Base-by-base conservation (phyloP, 2,113 vertebrate genomes). In the Nettapus auritus region DNA sequence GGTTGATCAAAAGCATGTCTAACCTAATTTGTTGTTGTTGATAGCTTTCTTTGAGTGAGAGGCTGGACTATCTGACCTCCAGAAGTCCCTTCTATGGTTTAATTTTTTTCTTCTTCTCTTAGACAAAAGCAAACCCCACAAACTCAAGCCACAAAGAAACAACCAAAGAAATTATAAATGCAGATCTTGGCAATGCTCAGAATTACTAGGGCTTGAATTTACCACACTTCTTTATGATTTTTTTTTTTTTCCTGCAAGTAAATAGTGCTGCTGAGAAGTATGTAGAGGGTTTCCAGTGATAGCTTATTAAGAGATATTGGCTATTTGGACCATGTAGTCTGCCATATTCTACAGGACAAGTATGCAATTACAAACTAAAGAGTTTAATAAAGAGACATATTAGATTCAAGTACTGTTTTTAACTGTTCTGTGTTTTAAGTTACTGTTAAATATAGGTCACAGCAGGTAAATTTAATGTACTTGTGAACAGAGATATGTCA, bases 381-480 rank as follows among this genome's bases (percentile, higher is more conserved):
- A 79, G 25, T 82, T 93, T 59, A 90, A 89, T 85, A 88, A 85
- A 94, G 86, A 77, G 81, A 33, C 63, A 6, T 59, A 85, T 82
- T 93, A 86, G 33, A 36, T 78, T 81, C 21, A 71, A 94, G n/a
- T 46, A 83, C 90, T 15, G 40, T 60, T 82, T 93, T 84, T 91
- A 59, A 50, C 40, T 76, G 86, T 48, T 50, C 48, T 82, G 75
- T 28, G 55, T 86, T 96, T 93, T 80, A 70, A 97, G 53, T 93
- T 84, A 57, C 71, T 91, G 67, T 66, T 86, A 84, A 90, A 38
- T 31, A 76, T 5, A 71, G 42, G 68, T 60, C 36, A 40, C 66
- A 33, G 53, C 34, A 59, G 53, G 16, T 44, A 38, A 74, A 13
- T 94, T 95, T 52, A 42, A 25, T 29, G 59, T 56, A 40, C 29